Conservation (phyloP, 2,888 invertebrate genomes). For the Alloscopus bannaensis region DNA sequence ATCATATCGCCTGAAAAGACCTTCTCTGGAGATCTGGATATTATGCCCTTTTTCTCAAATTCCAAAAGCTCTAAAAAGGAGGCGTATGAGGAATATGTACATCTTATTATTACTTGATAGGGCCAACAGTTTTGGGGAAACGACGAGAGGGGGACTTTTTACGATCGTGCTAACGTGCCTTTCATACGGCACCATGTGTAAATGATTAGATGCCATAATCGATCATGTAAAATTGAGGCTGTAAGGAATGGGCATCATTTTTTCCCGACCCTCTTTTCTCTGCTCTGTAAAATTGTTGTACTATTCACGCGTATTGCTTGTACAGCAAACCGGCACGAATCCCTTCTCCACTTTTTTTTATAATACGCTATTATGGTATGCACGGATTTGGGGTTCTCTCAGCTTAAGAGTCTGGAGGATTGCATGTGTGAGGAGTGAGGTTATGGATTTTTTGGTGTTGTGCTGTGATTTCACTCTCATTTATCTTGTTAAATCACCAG, state of each 20-base stretch:
- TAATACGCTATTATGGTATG: no score
- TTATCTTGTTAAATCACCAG: slow-evolving; percentile 56
- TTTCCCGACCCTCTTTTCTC: not conserved
- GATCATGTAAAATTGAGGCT: slow-evolving; percentile 65
- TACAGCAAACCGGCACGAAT: no score
- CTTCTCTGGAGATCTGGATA: not conserved
- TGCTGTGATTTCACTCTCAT: slow-evolving; percentile 45
- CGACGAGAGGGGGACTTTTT: slow-evolving; percentile 40
- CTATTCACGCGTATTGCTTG: slow-evolving; percentile 19
- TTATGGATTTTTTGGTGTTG: slow-evolving; percentile 34
- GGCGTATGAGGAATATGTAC: not conserved
- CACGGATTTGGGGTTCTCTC: no score
- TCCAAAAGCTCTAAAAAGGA: no score
- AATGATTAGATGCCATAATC: slow-evolving; percentile 66
- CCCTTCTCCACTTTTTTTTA: no score
- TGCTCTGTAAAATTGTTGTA: slow-evolving; percentile 5
- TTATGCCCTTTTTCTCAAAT: not conserved
- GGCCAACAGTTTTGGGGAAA: slow-evolving; percentile 19
- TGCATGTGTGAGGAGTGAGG: slow-evolving; percentile 10
- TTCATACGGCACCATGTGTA: slow-evolving; percentile 62
- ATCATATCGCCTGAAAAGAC: not conserved
- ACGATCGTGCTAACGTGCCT: slow-evolving; percentile 48
- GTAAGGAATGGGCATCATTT: slow-evolving; percentile 51
- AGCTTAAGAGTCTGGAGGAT: no score
- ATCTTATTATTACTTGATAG: not conserved